Base-by-base conservation (phyloP, 2,888 invertebrate species). In the Eilema sororculum region DNA sequence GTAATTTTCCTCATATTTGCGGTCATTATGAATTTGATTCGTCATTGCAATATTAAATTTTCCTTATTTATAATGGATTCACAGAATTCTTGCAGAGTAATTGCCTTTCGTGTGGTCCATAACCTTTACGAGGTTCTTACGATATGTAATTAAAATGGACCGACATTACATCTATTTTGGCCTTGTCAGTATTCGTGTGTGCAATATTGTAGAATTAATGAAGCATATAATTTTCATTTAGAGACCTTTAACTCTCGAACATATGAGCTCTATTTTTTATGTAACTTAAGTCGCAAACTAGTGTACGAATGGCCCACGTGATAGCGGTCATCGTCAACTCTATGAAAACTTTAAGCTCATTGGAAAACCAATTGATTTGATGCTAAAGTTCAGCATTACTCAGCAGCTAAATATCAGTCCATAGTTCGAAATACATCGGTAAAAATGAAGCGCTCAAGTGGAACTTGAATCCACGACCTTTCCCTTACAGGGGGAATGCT, bases 21-120 rank as follows among this genome's bases (percentile, higher is more conserved):
- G 61, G 64, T 69, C 60, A 79, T 79, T 77, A 78, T 72, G 68
- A 71, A 73, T 83, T 73, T 60, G 61, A 83, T 78, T 80, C 64
- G 72, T 83, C 77, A 81, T 71, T 65, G 61, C 67, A 67, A 70
- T 74, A 30, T 56, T 41, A 69, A 16, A 33, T 81, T 81, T 74
- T 81, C 80, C 81, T 81, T 78, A 64, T 79, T 74, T 78, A 79
- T 69, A 74, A 74, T 71, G 74, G 60, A 61, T 80, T 77, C 70
- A 66, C 56, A 30, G 76, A 73, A 79, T 75, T 71, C 62, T 70
- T 52, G 59, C 22, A 58, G 64, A 60, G 33, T 22, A 58, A 69
- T 12, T 52, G 63, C 68, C 64, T 73, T 71, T 75, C 73, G 70
- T 73, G 74, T 72, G 68, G 60, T 76, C 63, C 56, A 62, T 65